phyloP scores from a whole-genome alignment of 2,113 vertebrate species.

The Aplodontia rufa region DNA sequence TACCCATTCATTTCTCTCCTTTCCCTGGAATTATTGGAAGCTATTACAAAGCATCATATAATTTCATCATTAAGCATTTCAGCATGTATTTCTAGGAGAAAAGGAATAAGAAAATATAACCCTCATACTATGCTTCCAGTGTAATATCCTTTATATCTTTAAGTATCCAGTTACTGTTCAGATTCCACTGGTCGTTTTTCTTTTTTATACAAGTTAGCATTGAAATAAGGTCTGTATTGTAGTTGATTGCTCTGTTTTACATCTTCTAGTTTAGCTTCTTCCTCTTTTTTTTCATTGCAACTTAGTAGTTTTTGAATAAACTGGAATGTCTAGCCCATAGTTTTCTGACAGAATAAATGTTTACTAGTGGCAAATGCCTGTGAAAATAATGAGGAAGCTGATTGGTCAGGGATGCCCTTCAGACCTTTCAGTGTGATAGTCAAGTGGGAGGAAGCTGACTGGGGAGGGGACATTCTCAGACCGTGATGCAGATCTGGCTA shows the following conservation, averaged over 20 bases:
- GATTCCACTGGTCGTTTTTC: neutral
- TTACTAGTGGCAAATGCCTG: neutral
- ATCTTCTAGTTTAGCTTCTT: neutral
- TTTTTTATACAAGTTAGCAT: neutral
- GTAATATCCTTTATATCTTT: neutral
- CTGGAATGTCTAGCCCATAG: neutral
- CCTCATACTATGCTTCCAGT: neutral
- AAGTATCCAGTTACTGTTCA: neutral
- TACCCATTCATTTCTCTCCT: neutral
- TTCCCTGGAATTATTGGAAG: neutral
- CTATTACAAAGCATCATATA: neutral
- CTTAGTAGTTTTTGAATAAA: neutral
- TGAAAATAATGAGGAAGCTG: neutral
- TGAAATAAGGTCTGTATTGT: neutral
- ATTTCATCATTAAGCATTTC: neutral
- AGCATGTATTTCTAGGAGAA: neutral
- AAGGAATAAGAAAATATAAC: neutral
- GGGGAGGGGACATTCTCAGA: neutral
- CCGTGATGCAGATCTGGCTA: neutral
- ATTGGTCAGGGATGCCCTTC: neutral
- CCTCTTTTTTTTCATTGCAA: neutral
- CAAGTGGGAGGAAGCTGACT: neutral
- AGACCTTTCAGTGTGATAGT: neutral
- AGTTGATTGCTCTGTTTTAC: slow-evolving; percentile 24
- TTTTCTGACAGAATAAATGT: neutral